These are phyloP conservation scores for Hippocampus barbouri DNA, from an alignment of 2,113 vertebrate genomes.

Conservation along the genomic window DNA sequence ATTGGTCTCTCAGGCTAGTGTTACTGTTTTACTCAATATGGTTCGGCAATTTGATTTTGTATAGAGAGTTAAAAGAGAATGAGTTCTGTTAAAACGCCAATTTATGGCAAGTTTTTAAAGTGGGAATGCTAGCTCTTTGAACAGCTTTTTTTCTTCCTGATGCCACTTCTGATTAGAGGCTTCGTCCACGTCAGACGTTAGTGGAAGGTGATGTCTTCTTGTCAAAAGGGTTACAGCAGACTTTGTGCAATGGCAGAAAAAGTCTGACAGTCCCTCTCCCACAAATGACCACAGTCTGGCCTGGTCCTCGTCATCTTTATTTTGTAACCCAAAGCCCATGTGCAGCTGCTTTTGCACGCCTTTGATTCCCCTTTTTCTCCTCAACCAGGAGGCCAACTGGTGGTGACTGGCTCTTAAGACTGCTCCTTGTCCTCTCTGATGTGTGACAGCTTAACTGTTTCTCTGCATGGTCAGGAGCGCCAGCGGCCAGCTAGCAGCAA, in stretches of 20 bases:
- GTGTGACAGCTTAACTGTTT: slow-evolving; percentile 74
- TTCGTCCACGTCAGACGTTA: slow-evolving; percentile 27
- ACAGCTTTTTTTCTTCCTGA: slow-evolving; percentile 22
- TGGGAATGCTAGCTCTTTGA: background rate
- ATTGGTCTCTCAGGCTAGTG: background rate
- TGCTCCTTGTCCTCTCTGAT: slow-evolving; percentile 64
- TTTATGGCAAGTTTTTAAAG: background rate
- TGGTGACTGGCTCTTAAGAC: slow-evolving; percentile 47
- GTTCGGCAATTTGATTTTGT: background rate
- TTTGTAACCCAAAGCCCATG: slow-evolving; percentile 64
- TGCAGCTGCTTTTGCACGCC: slow-evolving; percentile 66
- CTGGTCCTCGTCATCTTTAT: slow-evolving; percentile 66
- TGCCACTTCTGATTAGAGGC: slow-evolving; percentile 49
- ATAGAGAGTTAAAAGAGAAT: background rate
- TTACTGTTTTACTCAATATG: background rate
- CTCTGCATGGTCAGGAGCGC: slow-evolving; percentile 47
- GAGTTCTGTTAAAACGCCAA: background rate
- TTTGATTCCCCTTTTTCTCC: slow-evolving; percentile 60
- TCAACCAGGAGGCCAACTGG: slow-evolving; percentile 65
- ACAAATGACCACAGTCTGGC: slow-evolving; percentile 68
- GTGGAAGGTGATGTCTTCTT: slow-evolving; percentile 61
- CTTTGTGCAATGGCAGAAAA: slow-evolving; percentile 50
- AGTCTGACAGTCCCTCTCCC: slow-evolving; percentile 56
- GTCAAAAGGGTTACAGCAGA: slow-evolving; percentile 54
- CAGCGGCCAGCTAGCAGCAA: slow-evolving; percentile 65